Evolutionary conservation across 2,113 vertebrate genomes (phyloP).

Genomic region (Hippocampus mohnikei): DNA sequence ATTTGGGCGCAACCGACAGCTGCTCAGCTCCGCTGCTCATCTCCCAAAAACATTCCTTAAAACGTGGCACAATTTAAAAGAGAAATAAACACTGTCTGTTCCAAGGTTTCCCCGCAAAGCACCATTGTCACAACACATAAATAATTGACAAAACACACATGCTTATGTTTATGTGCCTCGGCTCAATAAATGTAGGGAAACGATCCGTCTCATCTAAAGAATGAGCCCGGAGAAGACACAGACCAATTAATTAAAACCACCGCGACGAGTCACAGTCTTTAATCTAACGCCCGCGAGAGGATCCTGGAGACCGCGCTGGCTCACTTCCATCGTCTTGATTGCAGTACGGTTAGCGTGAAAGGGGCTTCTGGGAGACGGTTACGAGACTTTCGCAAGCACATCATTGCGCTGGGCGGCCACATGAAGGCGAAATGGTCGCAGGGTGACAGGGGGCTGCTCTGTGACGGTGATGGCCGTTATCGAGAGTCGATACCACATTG

Average conservation of each 20-base stretch:
- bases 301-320: slow-evolving; percentile 42
- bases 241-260: slow-evolving; percentile 32
- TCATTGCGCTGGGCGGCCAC: slow-evolving; percentile 37
- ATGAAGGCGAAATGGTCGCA: slow-evolving; percentile 43
- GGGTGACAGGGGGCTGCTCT: slow-evolving; percentile 61
- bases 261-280: slow-evolving; percentile 42
- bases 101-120: not conserved
- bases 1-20: no score
- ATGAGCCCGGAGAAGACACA: not conserved
- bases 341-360: slow-evolving; percentile 37
- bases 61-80: not conserved
- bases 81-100: not conserved
- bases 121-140: not conserved
- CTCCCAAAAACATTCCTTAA: not conserved
- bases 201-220: not conserved
- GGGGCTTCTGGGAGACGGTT: slow-evolving; percentile 26
- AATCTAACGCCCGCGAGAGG: slow-evolving; percentile 39
- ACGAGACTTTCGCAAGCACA: slow-evolving; percentile 12
- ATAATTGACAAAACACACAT: not conserved
- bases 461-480: slow-evolving; percentile 53
- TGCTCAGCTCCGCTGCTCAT: no score
- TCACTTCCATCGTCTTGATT: slow-evolving; percentile 39
- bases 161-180: not conserved
- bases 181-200: not conserved
- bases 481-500: slow-evolving; percentile 51